Conservation (phyloP, 2,113 vertebrate genomes). For the Phrynosoma blainvillii region DNA sequence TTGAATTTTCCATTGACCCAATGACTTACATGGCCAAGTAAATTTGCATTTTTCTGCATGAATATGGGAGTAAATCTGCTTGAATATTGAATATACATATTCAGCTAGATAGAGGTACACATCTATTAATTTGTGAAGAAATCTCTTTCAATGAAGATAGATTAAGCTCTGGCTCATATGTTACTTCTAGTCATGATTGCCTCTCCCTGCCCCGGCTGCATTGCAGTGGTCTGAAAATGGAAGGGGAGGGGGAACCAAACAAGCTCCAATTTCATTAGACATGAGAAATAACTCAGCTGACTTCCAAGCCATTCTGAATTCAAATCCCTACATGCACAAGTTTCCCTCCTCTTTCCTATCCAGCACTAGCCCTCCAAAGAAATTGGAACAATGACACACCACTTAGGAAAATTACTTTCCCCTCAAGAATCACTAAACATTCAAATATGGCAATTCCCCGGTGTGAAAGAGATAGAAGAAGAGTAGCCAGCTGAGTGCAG, state of each 20-base stretch:
- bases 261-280: background rate
- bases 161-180: background rate
- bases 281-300: background rate
- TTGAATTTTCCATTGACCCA: background rate
- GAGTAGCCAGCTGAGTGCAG: too few species aligned
- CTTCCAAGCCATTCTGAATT: background rate
- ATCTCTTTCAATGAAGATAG: background rate
- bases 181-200: background rate
- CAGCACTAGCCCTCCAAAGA: background rate
- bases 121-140: background rate
- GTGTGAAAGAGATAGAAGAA: background rate
- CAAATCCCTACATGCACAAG: background rate
- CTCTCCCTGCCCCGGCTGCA: background rate
- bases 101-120: background rate
- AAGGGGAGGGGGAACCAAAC: background rate
- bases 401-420: background rate
- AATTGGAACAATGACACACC: background rate
- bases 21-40: background rate
- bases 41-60: background rate
- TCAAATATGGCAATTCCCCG: too few species aligned
- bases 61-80: constrained; percentile 15
- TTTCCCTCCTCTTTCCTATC: background rate
- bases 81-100: background rate
- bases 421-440: background rate
- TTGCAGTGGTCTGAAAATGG: background rate